Evolutionary conservation across 2,797 vertebrate species (phyloP), one percentile per base, ranked within the genome.

Genomic region (Otolemur crassicaudatus): DNA sequence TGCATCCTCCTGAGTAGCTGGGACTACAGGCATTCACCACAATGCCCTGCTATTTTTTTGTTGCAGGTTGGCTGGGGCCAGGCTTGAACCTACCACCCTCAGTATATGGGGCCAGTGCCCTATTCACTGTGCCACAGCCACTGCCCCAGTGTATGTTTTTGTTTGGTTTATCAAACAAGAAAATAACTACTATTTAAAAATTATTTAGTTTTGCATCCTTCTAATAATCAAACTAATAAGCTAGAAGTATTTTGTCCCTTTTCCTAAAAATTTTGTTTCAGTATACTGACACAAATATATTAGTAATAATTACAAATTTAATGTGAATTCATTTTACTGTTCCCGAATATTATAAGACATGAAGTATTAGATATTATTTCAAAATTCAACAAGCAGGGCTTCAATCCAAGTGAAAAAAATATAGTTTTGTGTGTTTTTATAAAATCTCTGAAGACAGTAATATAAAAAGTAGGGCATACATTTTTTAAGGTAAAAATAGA

Each of bases 401-500:
- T 81, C 8, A 12, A 87, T 63, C 2, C 25, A 83, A 84, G 49
- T n/a, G 2, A n/a, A 69, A 61, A 75, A 92, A 7, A 37, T 22
- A 82, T 17, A 43, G 29, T 40, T 76, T n/a, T 67, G 31, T 67
- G 31, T 67, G 31, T 67, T 61, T 70, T 37, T 81, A 19, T 58
- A 40, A 25, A 11, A n/a, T 89, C 22, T 89, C 56, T 86, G 23
- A 5, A 73, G 9, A 77, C 69, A 19, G 11, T 40, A 87, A 82
- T 87, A 67, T 31, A 75, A 91, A 91, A 73, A 27, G 16, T 80
- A 79, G 29, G 20, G 16, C 23, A 29, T 20, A 61, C n/a, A 40
- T 72, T 94, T 77, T 90, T 83, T 19, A 76, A 86, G 25, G 9
- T 63, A 80, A 80, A 94, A 93, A 43, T 46, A 77, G 46, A 49